A percentile compares a stretch with the other conserved stretches of the same genome.
phyloP scores from a whole-genome alignment of 2,888 invertebrate species.

The Nowickia ferox region DNA sequence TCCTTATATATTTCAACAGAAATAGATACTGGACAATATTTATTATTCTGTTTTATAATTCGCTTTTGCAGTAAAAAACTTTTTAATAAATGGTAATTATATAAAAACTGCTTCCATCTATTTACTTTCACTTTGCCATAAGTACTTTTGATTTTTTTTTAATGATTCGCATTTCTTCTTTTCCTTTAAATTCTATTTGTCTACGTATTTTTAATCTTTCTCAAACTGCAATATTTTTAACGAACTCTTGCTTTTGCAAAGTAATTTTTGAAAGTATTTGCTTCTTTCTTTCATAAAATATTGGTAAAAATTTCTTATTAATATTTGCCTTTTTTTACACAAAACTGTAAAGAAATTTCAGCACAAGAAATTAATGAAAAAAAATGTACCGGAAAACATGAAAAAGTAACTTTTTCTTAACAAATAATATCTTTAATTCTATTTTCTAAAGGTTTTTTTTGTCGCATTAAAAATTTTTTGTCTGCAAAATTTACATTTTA shows the following conservation, averaged over 20 bases:
- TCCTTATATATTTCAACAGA: no score
- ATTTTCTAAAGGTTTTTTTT: constrained; percentile 32
- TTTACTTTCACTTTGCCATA: background rate
- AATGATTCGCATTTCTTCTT: background rate
- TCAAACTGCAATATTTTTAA: background rate
- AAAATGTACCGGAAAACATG: background rate
- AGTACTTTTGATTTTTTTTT: background rate
- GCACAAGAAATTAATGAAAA: background rate
- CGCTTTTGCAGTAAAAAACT: background rate
- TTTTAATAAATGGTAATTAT: background rate
- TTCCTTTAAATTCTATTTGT: no score
- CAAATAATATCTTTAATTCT: constrained; percentile 8
- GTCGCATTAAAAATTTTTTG: background rate
- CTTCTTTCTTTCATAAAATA: constrained; percentile 2
- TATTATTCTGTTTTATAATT: no score
- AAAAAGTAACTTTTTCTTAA: constrained; percentile 1
- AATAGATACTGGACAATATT: no score
- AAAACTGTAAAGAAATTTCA: constrained; percentile 6
- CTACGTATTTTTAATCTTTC: background rate
- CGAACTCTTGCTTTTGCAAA: background rate
- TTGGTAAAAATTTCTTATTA: constrained; percentile 21
- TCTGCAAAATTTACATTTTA: constrained; percentile 16
- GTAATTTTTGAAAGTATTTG: background rate
- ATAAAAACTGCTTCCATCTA: background rate
- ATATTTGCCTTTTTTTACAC: constrained; percentile 4